Conservation (phyloP, 2,888 invertebrate genomes). For the Sesamia inferens region DNA sequence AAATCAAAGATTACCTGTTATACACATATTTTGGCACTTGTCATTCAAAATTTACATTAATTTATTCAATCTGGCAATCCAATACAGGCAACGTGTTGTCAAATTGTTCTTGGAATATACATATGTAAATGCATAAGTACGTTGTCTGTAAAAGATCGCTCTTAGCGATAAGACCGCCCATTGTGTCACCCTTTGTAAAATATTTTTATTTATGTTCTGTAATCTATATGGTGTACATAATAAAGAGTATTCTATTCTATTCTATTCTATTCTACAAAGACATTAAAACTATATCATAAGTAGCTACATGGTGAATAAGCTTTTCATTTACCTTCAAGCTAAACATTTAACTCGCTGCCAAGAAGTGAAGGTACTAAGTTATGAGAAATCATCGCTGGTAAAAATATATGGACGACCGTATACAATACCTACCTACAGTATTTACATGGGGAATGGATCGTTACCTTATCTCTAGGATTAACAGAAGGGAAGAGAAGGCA, state of each 20-base stretch:
- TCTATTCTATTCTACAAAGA: too few species aligned
- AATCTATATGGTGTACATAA: too few species aligned
- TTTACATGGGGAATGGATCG: too few species aligned
- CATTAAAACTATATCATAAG: too few species aligned
- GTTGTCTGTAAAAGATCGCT: too few species aligned
- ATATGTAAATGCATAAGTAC: neutral
- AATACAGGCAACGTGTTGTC: neutral
- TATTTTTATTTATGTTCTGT: too few species aligned
- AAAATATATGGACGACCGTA: neutral
- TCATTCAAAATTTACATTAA: neutral
- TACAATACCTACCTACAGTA: too few species aligned
- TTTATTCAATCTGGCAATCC: neutral
- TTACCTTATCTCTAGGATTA: neutral
- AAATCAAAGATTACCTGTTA: too few species aligned
- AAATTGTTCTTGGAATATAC: neutral
- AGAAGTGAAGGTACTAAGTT: neutral
- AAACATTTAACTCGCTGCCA: neutral
- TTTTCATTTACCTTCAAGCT: neutral
- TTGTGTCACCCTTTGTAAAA: too few species aligned
- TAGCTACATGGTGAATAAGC: neutral
- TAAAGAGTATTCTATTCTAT: too few species aligned
- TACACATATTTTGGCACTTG: too few species aligned
- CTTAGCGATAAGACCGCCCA: too few species aligned
- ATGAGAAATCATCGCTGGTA: neutral
- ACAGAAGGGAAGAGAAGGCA: neutral